Base-by-base conservation (phyloP, 2,888 invertebrate genomes). In the Eilema sororculum region DNA sequence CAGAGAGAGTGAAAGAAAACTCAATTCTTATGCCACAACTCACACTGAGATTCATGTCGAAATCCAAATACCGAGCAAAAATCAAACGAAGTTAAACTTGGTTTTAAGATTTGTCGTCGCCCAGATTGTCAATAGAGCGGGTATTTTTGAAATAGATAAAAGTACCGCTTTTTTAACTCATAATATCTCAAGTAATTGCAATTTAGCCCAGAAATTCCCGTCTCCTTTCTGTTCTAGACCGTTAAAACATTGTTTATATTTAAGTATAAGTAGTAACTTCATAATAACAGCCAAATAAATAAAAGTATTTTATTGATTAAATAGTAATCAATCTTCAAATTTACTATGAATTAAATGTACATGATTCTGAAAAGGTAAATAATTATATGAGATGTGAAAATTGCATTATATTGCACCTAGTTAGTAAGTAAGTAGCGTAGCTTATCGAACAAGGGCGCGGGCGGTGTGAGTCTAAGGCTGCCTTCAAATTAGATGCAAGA, bases 381-480 rank as follows among this genome's bases (percentile, higher is more conserved):
- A 85, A 75, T 76, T 84, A 83, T 81, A 16, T 89, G 89, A 89
- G 82, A 88, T 80, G 85, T 86, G 84, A 86, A 82, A 90, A 89
- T 89, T 85, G 91, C 91, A 92, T 91, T 91, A 90, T 93, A 93
- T 90, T 92, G 94, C 94, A 95, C 94, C 89, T 94, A 94, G 93
- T 65, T 83, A 78, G 77, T 94, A 93, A 94, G 92, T 75, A 87
- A 84, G 90, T 93, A 91, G 92, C 82, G 90, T 94, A 93, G 92
- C 74, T 80, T 75, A 87, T 90, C 87, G 86, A 73, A 75, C 56
- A 85, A 83, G 84, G 90, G 83, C 78, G 73, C 86, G 88, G 89
- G 87, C 89, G 84, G 82, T n/a, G 78, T 83, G 86, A 57, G 81
- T 67, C n/a, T 33, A 12, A 25, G 8, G 24, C 6, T 65, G 9